Base-by-base conservation (phyloP, 2,888 invertebrate species). In the Scaptomyza parva region DNA sequence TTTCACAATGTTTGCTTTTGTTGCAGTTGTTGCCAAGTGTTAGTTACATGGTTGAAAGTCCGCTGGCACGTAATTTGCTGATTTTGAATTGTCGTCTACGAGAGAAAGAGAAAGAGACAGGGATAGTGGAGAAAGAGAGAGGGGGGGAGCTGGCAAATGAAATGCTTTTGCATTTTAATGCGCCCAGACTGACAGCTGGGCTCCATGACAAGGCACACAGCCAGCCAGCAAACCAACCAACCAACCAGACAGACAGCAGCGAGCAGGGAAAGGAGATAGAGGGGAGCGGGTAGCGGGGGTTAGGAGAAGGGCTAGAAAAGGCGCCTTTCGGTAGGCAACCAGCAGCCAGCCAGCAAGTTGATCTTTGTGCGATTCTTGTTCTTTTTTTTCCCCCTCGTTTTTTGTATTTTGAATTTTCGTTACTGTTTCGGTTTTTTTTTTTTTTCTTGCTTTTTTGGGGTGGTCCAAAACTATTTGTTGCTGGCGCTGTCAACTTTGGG, bases 131-230 rank as follows among this genome's bases (percentile, higher is more conserved):
- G 30, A 3, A 12, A 35, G 7, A 35, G 12, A 18, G 39, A 39
- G 37, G 17, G 17, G 8, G 3, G 17, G 12, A 66, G 86, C 71
- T 78, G 68, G 78, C 79, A 84, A 86, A 88, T 86, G 86, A 88
- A 84, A 84, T 88, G 86, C 80, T 85, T 84, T 83, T 88, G 86
- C 86, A 86, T 88, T 88, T 88, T 82, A 83, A 83, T 88, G 82
- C 79, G 64, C 78, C 63, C 70, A 73, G 87, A 84, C 81, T 87
- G 78, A 84, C 81, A 81, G 87, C 78, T 70, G 75, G 78, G 78
- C 85, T 70, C 87, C 73, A 55, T 59, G 77, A 62, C 61, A 66
- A 44, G 41, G 41, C 41, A 35, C 35, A 35, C 35, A 14, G 35
- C 35, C 35, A 35, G 14, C 3, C 30, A 30, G 14, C 35, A 14